Percentiles rank a stretch among this genome's conserved stretches.
Evolutionary conservation across 2,888 invertebrate genomes (phyloP).

Genomic region (Xestia sexstrigata): DNA sequence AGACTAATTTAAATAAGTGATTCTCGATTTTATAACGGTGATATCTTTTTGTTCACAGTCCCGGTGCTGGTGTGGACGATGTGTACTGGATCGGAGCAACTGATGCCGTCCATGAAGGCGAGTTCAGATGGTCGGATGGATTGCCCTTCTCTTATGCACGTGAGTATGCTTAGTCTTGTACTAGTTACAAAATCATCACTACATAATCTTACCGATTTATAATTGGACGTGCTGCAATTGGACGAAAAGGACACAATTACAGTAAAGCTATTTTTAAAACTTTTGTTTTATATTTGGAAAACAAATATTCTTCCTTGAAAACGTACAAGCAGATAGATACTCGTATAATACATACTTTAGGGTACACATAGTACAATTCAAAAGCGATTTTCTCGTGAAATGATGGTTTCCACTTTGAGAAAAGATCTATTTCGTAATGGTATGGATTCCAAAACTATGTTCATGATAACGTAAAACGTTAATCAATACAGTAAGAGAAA

Average conservation of each 20-base stretch:
- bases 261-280: neutral
- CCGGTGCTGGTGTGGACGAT: slow-evolving; percentile 92
- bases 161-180: slow-evolving; percentile 86
- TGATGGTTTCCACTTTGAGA: neutral
- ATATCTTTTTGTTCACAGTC: slow-evolving; percentile 83
- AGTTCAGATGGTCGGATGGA: slow-evolving; percentile 95
- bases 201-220: neutral
- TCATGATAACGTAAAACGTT: neutral
- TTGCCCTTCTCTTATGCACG: slow-evolving; percentile 94
- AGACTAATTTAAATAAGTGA: neutral
- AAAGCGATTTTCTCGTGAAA: neutral
- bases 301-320: no score
- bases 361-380: neutral
- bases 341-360: no score
- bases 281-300: neutral
- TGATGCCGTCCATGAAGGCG: slow-evolving; percentile 94
- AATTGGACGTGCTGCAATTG: neutral
- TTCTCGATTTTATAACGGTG: neutral
- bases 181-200: neutral
- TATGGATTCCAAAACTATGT: neutral
- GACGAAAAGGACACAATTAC: neutral
- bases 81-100: slow-evolving; percentile 96
- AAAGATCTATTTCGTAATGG: neutral
- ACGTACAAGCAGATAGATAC: no score
- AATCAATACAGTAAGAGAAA: neutral